phyloP scores from a whole-genome alignment of 2,888 invertebrate species.

The Agrotis segetum region DNA sequence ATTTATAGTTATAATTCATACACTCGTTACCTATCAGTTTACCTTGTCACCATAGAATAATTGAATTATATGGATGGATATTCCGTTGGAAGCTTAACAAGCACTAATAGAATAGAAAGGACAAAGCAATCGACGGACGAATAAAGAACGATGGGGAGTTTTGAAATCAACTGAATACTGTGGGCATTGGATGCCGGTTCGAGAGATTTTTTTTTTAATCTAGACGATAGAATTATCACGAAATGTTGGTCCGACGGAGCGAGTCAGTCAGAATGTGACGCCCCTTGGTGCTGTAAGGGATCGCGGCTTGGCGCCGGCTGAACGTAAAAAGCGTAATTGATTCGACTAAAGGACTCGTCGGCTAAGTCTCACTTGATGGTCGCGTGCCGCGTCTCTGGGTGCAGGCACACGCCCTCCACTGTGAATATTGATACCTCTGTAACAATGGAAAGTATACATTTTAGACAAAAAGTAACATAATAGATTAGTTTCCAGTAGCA shows the following conservation, averaged over 20 bases:
- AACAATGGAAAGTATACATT: slow-evolving; percentile 80
- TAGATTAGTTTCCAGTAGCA: too few species aligned
- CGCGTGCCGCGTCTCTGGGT: slow-evolving; percentile 94
- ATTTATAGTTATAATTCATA: slow-evolving; percentile 82
- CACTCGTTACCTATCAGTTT: slow-evolving; percentile 86
- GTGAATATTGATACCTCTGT: slow-evolving; percentile 98
- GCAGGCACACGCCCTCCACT: slow-evolving; percentile 97
- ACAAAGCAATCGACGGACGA: slow-evolving; percentile 66
- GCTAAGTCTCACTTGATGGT: slow-evolving; percentile 85
- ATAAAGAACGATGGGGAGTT: slow-evolving; percentile 42
- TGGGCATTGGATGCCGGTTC: slow-evolving; percentile 81
- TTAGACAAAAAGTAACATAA: neutral
- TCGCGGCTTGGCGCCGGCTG: slow-evolving; percentile 51
- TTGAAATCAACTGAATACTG: slow-evolving; percentile 70
- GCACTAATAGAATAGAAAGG: slow-evolving; percentile 79
- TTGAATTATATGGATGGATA: slow-evolving; percentile 91
- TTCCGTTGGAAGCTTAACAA: slow-evolving; percentile 88
- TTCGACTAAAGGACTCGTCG: slow-evolving; percentile 72
- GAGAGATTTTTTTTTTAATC: slow-evolving; percentile 68
- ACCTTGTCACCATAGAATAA: slow-evolving; percentile 91
- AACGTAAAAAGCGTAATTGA: slow-evolving; percentile 70
- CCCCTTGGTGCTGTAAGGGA: slow-evolving; percentile 46
- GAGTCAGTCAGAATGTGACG: slow-evolving; percentile 45
- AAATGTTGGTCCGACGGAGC: slow-evolving; percentile 83
- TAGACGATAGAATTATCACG: slow-evolving; percentile 80